Evolutionary conservation across 2,113 vertebrate genomes (phyloP), one percentile per base, ranked within the genome.

Genomic region (Dromaius novaehollandiae): DNA sequence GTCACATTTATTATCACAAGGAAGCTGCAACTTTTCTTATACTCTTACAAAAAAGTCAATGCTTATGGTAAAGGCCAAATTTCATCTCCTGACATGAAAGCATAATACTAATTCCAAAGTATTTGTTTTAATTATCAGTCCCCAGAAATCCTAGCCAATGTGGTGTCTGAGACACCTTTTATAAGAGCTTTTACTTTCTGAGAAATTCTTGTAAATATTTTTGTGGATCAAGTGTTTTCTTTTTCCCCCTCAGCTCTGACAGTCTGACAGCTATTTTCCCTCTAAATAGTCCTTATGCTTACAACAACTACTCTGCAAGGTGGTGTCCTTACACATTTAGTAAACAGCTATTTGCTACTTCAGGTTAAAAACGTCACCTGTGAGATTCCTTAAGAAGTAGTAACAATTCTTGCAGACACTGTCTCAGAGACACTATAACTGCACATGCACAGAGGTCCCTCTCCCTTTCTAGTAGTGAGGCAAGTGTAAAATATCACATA

Each of bases 141-240:
- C 51, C 9, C 63, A 85, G 36, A 76, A 91, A 28, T 4, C 11
- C 36, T 56, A 82, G 28, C 7, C 60, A 74, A 12, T 34, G 36
- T 38, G n/a, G 70, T 46, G 22, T 42, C 90, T 64, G 36, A 36
- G 80, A 42, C 3, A 19, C 19, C n/a, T 80, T 80, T 42, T 8
- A 6, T 7, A 71, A 69, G 26, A 68, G n/a, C 16, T 82, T 94
- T 20, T 73, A 24, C 48, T 89, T 76, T 79, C 36, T 75, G 40
- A 46, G 42, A 60, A 77, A 28, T 13, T 83, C 69, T 48, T 46
- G 19, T 10, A 73, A 82, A 16, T 42, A n/a, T 34, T 89, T 89
- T 26, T 80, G 46, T 22, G 0, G 0, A 68, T n/a, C 20, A 16
- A 48, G 4, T 6, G 38, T 13, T 9, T 53, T 74, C 73, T 50